Evolutionary conservation across 2,888 invertebrate genomes (phyloP).

Genomic region (Brachyopa scutellaris): DNA sequence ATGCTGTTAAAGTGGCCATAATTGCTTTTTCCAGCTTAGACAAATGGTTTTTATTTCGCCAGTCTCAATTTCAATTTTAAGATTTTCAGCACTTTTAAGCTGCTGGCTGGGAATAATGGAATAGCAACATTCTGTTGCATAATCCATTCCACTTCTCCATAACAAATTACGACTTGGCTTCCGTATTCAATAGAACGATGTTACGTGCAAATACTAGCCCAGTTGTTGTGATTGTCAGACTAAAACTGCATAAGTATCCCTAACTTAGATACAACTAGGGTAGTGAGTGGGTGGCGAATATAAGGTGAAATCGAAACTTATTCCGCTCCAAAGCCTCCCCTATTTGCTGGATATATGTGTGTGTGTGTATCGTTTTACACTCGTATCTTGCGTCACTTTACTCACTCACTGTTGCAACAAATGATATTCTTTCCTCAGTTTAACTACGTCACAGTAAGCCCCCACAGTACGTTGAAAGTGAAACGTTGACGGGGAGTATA

Average conservation of each 20-base stretch:
- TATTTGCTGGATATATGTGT: too few species aligned
- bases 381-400: neutral
- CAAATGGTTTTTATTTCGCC: too few species aligned
- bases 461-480: slow-evolving; percentile 41
- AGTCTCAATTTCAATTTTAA: too few species aligned
- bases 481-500: slow-evolving; percentile 8
- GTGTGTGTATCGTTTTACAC: neutral
- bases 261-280: too few species aligned
- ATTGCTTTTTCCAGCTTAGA: too few species aligned
- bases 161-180: neutral
- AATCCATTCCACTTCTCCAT: too few species aligned
- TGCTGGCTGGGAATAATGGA: too few species aligned
- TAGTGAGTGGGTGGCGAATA: too few species aligned
- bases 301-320: slow-evolving; percentile 40
- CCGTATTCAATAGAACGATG: slow-evolving; percentile 24
- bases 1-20: too few species aligned
- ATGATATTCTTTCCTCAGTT: neutral
- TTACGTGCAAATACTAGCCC: neutral
- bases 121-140: too few species aligned
- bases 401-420: neutral
- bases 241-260: neutral
- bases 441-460: neutral
- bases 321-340: slow-evolving; percentile 25
- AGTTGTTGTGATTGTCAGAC: slow-evolving; percentile 1
- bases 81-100: too few species aligned